phyloP scores from a whole-genome alignment of 2,113 vertebrate genomes.

The Axis porcinus region DNA sequence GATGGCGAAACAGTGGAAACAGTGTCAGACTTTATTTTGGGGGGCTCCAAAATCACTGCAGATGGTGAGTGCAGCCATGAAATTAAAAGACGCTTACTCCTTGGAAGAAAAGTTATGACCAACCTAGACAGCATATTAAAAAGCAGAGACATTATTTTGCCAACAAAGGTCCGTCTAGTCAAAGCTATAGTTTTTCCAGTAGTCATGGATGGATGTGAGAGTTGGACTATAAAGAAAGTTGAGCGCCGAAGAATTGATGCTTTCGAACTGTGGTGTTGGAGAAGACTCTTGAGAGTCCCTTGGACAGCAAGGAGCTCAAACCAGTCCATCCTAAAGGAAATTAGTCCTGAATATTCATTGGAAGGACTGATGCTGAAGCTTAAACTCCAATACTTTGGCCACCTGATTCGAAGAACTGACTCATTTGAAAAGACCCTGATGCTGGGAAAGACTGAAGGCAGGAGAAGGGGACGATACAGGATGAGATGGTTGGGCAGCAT shows the following conservation, averaged over 20 bases:
- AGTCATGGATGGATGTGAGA: not conserved
- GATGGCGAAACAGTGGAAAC: not conserved
- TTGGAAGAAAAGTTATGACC: not conserved
- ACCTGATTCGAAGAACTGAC: accelerated
- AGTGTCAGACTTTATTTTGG: not conserved
- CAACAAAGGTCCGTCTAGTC: not conserved
- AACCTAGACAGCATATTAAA: not conserved
- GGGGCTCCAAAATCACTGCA: not conserved
- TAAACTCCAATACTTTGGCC: not conserved
- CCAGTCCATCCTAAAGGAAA: not conserved
- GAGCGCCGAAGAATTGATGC: accelerated
- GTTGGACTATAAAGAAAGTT: not conserved
- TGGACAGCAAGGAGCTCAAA: not conserved
- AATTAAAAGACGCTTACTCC: not conserved
- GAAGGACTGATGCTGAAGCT: not conserved
- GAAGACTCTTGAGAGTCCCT: not conserved
- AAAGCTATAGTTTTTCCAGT: not conserved
- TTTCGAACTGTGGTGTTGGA: accelerated
- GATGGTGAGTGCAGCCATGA: not conserved
- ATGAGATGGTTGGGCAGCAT: not conserved
- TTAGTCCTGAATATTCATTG: not conserved
- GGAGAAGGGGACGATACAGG: not conserved
- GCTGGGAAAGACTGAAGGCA: not conserved
- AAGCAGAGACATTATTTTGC: not conserved
- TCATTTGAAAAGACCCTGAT: not conserved